A percentile compares a stretch with the other conserved stretches of the same genome.
phyloP scores from a whole-genome alignment of 2,113 vertebrate species.

The Promerops cafer region DNA sequence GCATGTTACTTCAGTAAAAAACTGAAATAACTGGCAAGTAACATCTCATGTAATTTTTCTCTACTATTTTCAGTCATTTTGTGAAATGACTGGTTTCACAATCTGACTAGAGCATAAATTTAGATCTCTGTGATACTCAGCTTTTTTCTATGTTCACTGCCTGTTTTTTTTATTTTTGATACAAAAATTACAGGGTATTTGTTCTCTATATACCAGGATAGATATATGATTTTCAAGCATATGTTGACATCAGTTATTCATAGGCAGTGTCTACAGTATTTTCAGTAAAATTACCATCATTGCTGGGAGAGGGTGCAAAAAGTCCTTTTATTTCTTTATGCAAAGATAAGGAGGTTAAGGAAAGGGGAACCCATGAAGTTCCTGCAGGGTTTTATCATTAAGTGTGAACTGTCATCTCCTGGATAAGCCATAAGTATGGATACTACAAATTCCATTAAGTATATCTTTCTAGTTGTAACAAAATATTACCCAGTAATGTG shows the following conservation, averaged over 20 bases:
- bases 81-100: constrained; percentile 9
- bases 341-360: background rate
- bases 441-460: background rate
- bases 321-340: background rate
- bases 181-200: constrained; percentile 4
- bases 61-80: constrained; percentile 30
- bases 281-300: background rate
- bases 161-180: constrained; percentile 6
- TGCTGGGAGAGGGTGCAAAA: background rate
- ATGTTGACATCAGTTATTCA: background rate
- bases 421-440: background rate
- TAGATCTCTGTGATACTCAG: background rate
- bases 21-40: background rate
- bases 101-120: background rate
- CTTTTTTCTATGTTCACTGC: background rate
- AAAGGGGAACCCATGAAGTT: background rate
- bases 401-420: background rate
- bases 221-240: background rate
- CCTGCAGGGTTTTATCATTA: background rate
- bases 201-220: background rate
- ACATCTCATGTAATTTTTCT: background rate
- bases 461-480: background rate
- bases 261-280: background rate
- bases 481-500: background rate
- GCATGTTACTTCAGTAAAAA: background rate